Evolutionary conservation across 1,140 invertebrate species (phyloP).

Genomic region (Zaprionus davidi): DNA sequence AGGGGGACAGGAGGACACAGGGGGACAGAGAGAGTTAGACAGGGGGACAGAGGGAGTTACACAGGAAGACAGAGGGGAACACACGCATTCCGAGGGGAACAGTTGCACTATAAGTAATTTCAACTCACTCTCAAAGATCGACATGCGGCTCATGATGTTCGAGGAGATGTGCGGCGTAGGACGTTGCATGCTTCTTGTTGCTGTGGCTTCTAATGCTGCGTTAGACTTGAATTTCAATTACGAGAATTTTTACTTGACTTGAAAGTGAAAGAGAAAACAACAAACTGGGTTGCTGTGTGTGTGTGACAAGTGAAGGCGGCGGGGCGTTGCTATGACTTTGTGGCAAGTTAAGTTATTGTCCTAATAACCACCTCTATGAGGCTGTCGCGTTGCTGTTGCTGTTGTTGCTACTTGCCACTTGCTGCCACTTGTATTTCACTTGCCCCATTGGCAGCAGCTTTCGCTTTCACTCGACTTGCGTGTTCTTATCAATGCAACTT

Average conservation of each 20-base stretch:
- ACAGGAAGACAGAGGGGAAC: too few relatives aligned
- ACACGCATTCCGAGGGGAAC: neutral
- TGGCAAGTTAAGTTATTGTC: constrained; percentile 6
- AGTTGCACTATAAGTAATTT: neutral
- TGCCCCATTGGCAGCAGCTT: constrained; percentile 34
- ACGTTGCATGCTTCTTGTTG: constrained; percentile 60
- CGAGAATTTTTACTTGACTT: neutral
- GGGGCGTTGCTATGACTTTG: neutral
- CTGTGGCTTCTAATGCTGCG: neutral
- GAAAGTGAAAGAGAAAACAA: neutral
- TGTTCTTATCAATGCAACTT: constrained; percentile 74
- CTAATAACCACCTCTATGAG: constrained; percentile 1
- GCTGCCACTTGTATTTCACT: constrained; percentile 39
- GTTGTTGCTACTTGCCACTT: constrained; percentile 1
- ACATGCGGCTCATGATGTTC: constrained; percentile 79
- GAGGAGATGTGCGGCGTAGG: constrained; percentile 68
- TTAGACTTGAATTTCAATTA: neutral
- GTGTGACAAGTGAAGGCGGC: neutral
- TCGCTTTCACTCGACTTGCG: constrained; percentile 35
- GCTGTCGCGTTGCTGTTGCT: neutral
- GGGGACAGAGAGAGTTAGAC: too few relatives aligned
- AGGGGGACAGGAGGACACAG: neutral
- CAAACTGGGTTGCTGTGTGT: neutral
- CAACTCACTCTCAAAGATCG: constrained; percentile 79
- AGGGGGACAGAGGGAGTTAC: too few relatives aligned